These are phyloP conservation scores for Taurulus bubalis DNA, from an alignment of 2,113 vertebrate genomes.

Conservation along the genomic window DNA sequence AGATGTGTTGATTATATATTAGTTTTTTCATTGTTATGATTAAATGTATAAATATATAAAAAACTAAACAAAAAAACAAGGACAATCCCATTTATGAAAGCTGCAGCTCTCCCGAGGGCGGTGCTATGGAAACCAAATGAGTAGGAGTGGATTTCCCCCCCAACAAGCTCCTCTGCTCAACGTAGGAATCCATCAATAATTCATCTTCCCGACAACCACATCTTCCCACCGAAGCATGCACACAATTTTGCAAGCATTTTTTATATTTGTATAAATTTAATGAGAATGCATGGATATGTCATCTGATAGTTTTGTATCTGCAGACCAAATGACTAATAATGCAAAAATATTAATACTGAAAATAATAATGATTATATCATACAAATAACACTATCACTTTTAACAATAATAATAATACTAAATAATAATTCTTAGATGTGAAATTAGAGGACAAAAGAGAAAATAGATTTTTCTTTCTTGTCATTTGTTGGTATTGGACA, in stretches of 20 bases:
- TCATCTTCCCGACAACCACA: constrained; percentile 42
- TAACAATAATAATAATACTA: neutral
- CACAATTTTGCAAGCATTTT: neutral
- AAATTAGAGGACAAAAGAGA: neutral
- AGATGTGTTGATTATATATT: neutral
- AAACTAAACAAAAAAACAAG: neutral
- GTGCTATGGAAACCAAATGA: constrained; percentile 86
- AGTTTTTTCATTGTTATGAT: neutral
- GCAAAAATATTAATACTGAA: neutral
- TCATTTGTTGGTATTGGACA: constrained; percentile 62
- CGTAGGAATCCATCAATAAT: constrained; percentile 81
- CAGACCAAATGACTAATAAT: neutral
- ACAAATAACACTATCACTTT: neutral
- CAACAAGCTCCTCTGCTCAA: constrained; percentile 60
- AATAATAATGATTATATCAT: neutral
- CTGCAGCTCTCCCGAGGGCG: constrained; percentile 77
- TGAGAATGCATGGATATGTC: neutral
- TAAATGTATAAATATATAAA: neutral
- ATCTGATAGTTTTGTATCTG: neutral
- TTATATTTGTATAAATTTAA: neutral
- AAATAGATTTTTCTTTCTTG: neutral
- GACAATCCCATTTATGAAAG: constrained; percentile 26
- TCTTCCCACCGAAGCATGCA: constrained; percentile 25
- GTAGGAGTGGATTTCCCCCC: constrained; percentile 60
- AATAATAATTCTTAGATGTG: neutral